A percentile compares a stretch with the other conserved stretches of the same genome.
phyloP scores from a whole-genome alignment of 2,888 invertebrate species.

The Spicauda simplicius region DNA sequence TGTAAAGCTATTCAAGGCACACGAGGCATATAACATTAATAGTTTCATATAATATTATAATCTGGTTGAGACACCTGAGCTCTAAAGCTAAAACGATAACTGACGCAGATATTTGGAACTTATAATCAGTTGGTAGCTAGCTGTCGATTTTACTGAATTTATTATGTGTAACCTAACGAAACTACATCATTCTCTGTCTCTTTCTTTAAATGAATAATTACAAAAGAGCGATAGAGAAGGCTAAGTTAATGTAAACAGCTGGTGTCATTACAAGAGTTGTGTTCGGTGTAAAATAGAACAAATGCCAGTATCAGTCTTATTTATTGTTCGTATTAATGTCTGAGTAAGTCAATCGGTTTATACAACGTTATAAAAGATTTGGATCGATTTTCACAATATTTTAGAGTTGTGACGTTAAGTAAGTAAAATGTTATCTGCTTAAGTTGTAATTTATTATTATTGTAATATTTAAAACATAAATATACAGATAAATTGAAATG shows the following conservation, averaged over 20 bases:
- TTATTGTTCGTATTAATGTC: constrained; percentile 34
- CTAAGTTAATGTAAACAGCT: constrained; percentile 19
- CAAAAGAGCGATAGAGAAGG: constrained; percentile 21
- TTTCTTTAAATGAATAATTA: constrained; percentile 1
- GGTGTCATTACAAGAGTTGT: constrained; percentile 30
- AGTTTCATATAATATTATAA: too few species aligned
- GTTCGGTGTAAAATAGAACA: constrained; percentile 30
- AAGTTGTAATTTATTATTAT: not conserved
- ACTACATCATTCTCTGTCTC: constrained; percentile 11
- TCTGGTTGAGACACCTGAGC: too few species aligned
- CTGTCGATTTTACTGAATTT: constrained; percentile 17
- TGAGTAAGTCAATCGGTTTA: constrained; percentile 23
- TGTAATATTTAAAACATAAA: too few species aligned
- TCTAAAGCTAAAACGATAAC: constrained; percentile 9
- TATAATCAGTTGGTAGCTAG: constrained; percentile 15
- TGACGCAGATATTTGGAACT: constrained; percentile 16
- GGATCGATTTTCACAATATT: constrained; percentile 16
- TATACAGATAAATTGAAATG: too few species aligned
- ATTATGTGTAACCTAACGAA: constrained; percentile 18
- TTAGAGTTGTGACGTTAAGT: constrained; percentile 4
- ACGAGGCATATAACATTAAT: too few species aligned
- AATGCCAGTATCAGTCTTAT: constrained; percentile 32
- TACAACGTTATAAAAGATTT: constrained; percentile 20
- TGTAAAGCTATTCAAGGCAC: too few species aligned
- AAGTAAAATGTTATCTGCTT: constrained; percentile 11